A percentile compares a stretch with the other conserved stretches of the same genome.
Conservation (phyloP, 2,113 vertebrate species). For the Centropus bengalensis region DNA sequence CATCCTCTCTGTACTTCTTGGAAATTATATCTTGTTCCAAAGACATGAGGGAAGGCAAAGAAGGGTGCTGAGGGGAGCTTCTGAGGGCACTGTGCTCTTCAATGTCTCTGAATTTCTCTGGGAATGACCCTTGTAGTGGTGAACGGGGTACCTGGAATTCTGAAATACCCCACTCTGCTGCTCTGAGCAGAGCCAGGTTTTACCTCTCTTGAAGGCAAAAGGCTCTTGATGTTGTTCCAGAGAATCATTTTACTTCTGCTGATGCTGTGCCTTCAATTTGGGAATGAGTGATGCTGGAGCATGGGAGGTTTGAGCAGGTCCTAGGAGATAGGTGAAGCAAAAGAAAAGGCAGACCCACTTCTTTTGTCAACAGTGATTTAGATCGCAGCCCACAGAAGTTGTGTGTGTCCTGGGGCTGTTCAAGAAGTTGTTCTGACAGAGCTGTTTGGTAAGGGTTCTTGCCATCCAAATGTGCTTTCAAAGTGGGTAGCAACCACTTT, state of each 20-base stretch:
- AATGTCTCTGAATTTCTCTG: not conserved
- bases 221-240: no score
- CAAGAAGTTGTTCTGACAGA: not conserved
- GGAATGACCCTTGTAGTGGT: no score
- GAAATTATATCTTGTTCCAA: not conserved
- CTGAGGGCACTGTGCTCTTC: not conserved
- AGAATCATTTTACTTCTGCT: not conserved
- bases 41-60: not conserved
- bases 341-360: not conserved
- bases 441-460: not conserved
- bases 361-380: not conserved
- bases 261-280: not conserved
- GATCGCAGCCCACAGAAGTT: not conserved
- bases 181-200: not conserved
- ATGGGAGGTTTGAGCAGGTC: not conserved
- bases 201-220: not conserved
- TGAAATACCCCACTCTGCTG: not conserved
- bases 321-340: not conserved
- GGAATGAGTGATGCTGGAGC: not conserved
- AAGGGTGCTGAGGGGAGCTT: not conserved
- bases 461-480: not conserved
- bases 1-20: not conserved
- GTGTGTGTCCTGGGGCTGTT: not conserved
- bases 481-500: not conserved
- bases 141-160: not conserved